Base-by-base conservation (phyloP, 2,888 invertebrate species). In the Aphidoletes aphidimyza region DNA sequence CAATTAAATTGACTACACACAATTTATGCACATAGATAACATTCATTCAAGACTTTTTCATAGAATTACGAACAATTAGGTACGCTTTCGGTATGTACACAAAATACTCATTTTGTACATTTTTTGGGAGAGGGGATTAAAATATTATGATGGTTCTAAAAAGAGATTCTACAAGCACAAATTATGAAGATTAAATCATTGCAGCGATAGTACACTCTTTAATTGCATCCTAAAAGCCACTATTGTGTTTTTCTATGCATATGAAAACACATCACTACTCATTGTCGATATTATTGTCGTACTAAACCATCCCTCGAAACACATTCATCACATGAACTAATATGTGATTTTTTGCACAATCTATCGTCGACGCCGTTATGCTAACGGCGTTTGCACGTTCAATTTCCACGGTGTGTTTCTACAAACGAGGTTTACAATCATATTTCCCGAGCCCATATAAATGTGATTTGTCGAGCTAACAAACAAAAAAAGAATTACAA, bases 21-120 rank as follows among this genome's bases (percentile, higher is more conserved):
- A 69, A 69, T 69, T 9, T 69, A 69, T 69, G 17, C 34, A 34
- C n/a, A n/a, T 0, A 69, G 30, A 69, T 69, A 69, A 69, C n/a
- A 54, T 54, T 54, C 69, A 30, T 69, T 26, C 11, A 11, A 30
- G 14, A 14, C n/a, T 69, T 54, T 54, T 2, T 14, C 69, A 69
- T n/a, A 54, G 22, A 54, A n/a, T 54, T 22, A 54, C 54, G 30
- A 69, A 69, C 30, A 69, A 69, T 69, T 69, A 69, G 69, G 17
- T 6, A n/a, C 30, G 9, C 11, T 1, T 34, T 54, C 30, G 26
- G 69, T 30, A n/a, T 69, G 14, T 69, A 30, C 11, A 0, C 8
- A 3, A 54, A n/a, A 26, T 26, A 54, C 11, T 54, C 26, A 47
- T 11, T 17, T 47, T 30, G 30, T 30, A 69, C 30, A 30, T 30